Base-by-base conservation (phyloP, 2,888 invertebrate genomes). In the Buathra laborator region DNA sequence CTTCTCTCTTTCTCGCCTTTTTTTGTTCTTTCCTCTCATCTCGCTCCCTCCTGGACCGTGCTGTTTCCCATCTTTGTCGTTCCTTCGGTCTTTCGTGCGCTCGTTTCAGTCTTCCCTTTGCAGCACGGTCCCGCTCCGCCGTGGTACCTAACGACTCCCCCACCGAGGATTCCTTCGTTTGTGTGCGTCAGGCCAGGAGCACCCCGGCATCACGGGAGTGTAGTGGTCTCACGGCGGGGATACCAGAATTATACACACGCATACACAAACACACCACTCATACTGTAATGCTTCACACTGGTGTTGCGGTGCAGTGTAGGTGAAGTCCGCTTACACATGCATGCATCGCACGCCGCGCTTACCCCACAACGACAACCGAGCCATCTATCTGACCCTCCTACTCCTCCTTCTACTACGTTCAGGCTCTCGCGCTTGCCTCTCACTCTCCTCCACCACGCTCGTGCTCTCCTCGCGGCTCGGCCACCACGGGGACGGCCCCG, bases 161-260 rank as follows among this genome's bases (percentile, higher is more conserved):
- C 93, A 92, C 93, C 87, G 37, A 32, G 53, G 43, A 29, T 67
- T 44, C 37, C 16, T 56, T 16, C 46, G 66, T 70, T 53, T 48
- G 78, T 81, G 79, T 72, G n/a, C 43, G 80, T 66, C 37, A 16
- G 14, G 51, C 66, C 78, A 70, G 78, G 53, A 74, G 46, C 76
- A 29, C 88, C 79, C 81, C 83, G 85, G 84, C 87, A 80, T 87
- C 89, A 86, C 86, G 86, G 87, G 87, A 88, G 88, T 87, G 43
- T 43, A n/a, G 66, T 76, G 43, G 16, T 14, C 24, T 3, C 29
- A n/a, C 59, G 90, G 90, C 90, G 91, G 90, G 87, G 90, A 88
- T 89, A 89, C 90, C 92, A 92, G 93, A 93, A 93, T 93, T 92
- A 93, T 92, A 92, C 93, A 92, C 93, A 93, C 93, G 92, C 92